A percentile compares a stretch with the other conserved stretches of the same genome.
Evolutionary conservation across 2,888 invertebrate genomes (phyloP).

Genomic region (Scaptomyza polygonia): DNA sequence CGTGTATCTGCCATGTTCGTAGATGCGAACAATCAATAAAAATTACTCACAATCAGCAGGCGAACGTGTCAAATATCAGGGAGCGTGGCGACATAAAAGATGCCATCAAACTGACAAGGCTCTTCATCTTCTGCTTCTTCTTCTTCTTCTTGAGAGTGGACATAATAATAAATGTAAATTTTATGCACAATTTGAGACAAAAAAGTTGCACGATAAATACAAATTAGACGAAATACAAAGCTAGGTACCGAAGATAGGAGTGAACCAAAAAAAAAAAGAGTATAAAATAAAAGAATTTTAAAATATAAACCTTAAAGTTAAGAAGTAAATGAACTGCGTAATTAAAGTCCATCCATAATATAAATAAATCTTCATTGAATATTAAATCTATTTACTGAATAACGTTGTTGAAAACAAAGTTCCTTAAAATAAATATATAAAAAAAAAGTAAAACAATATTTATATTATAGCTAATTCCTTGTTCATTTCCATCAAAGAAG

Average conservation of each 20-base stretch:
- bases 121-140: neutral
- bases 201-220: constrained; percentile 72
- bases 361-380: neutral
- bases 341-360: neutral
- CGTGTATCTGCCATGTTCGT: constrained; percentile 31
- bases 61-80: constrained; percentile 28
- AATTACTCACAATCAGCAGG: constrained; percentile 47
- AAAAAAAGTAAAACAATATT: no score
- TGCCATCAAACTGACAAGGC: neutral
- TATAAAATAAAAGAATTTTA: no score
- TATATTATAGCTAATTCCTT: no score
- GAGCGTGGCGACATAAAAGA: neutral
- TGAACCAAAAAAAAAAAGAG: constrained; percentile 23
- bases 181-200: constrained; percentile 68
- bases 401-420: no score
- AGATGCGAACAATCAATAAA: constrained; percentile 58
- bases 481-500: no score
- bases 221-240: constrained; percentile 70
- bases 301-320: no score
- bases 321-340: no score
- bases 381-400: neutral
- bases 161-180: constrained; percentile 74
- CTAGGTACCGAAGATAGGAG: constrained; percentile 22
- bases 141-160: constrained; percentile 20
- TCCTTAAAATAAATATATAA: no score